phyloP scores from a whole-genome alignment of 2,888 invertebrate genomes.

The Spisula solida region DNA sequence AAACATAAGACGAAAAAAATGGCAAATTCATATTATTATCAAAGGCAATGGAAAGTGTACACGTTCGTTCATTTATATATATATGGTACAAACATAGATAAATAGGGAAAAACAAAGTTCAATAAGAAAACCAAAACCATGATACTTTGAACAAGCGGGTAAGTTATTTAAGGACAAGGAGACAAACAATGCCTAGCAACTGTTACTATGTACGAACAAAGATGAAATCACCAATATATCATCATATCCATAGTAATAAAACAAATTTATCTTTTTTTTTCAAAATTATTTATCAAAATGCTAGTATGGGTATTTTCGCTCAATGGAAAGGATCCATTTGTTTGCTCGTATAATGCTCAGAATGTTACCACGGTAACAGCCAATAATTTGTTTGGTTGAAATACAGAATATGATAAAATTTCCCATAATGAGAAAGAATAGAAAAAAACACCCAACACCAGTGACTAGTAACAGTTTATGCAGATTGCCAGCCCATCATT shows the following conservation, averaged over 20 bases:
- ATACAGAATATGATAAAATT: neutral
- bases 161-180: neutral
- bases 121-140: neutral
- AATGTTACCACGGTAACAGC: neutral
- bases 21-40: constrained; percentile 7
- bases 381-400: neutral
- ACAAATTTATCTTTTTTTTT: no score
- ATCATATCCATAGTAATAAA: neutral
- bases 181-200: constrained; percentile 3
- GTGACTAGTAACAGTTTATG: constrained; percentile 14
- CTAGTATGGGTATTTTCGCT: no score
- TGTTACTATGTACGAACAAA: neutral
- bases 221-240: neutral
- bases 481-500: neutral
- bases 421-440: neutral
- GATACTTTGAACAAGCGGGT: neutral
- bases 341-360: no score
- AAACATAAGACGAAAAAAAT: constrained; percentile 11
- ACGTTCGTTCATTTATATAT: neutral
- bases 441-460: constrained; percentile 9
- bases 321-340: no score
- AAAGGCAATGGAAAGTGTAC: neutral
- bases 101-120: neutral
- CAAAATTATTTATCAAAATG: no score
- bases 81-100: neutral